Percentiles rank a stretch among this genome's conserved stretches.
phyloP scores from a whole-genome alignment of 2,797 vertebrate species.

The Craterocephalus amniculus region DNA sequence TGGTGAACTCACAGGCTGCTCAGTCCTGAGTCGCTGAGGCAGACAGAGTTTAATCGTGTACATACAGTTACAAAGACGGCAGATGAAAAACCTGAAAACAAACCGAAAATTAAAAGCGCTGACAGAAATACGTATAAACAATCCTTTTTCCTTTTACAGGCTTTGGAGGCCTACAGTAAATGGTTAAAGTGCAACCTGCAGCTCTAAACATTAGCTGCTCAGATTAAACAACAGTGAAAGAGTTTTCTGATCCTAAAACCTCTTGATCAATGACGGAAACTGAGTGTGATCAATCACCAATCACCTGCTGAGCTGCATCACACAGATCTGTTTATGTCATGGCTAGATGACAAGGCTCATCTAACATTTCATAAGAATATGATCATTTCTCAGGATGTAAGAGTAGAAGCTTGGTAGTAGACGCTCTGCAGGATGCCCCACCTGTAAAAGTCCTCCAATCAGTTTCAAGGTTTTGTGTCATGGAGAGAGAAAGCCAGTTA shows the following conservation, averaged over 20 bases:
- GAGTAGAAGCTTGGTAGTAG: not conserved
- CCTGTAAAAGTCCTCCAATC: not conserved
- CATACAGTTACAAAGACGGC: not conserved
- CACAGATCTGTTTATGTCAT: not conserved
- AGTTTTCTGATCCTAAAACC: not conserved
- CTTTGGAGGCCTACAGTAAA: not conserved
- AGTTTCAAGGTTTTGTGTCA: not conserved
- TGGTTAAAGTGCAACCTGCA: too few species aligned
- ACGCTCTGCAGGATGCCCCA: not conserved
- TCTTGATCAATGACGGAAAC: not conserved
- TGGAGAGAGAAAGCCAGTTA: not conserved
- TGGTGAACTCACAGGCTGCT: slow-evolving; percentile 38
- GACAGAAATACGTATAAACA: not conserved
- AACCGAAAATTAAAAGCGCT: not conserved
- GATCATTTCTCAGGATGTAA: not conserved
- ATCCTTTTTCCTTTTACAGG: not conserved
- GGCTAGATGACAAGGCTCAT: not conserved
- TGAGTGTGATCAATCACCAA: not conserved
- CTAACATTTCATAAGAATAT: not conserved
- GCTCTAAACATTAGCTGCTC: not conserved
- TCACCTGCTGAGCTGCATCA: not conserved
- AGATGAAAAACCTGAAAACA: not conserved
- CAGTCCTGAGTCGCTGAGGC: slow-evolving; percentile 2
- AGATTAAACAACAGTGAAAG: not conserved
- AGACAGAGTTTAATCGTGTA: not conserved